Percentiles rank a stretch among this genome's conserved stretches.
phyloP scores from a whole-genome alignment of 2,797 vertebrate species.

The Apogon talboti region DNA sequence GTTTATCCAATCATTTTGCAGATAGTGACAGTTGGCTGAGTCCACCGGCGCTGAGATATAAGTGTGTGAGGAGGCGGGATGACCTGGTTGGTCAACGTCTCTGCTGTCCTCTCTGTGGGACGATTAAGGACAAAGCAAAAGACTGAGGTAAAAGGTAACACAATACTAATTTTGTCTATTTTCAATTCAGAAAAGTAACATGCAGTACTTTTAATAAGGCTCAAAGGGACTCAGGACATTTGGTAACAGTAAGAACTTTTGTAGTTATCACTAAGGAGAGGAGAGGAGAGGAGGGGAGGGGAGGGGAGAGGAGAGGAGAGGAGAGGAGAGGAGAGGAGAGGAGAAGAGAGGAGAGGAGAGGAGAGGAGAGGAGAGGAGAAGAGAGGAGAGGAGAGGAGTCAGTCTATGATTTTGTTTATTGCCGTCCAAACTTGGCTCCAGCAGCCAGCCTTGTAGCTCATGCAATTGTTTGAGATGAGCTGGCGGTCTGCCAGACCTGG shows the following conservation, averaged over 20 bases:
- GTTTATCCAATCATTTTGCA: constrained; percentile 47
- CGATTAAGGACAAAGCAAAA: constrained; percentile 18
- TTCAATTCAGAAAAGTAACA: constrained; percentile 29
- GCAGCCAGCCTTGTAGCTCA: constrained; percentile 68
- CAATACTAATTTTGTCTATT: constrained; percentile 10
- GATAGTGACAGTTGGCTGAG: constrained; percentile 52
- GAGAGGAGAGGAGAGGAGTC: constrained; percentile 42
- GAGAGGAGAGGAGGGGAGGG: constrained; percentile 6
- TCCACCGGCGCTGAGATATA: constrained; percentile 36
- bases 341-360: too few relatives aligned
- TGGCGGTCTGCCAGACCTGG: constrained; percentile 79
- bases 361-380: constrained; percentile 6
- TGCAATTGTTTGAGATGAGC: constrained; percentile 82
- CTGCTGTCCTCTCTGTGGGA: constrained; percentile 31
- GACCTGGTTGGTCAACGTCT: constrained; percentile 44
- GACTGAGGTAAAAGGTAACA: background rate
- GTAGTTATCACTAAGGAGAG: constrained; percentile 23
- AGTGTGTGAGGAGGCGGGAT: constrained; percentile 40
- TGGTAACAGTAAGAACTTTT: constrained; percentile 34
- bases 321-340: constrained; percentile 28
- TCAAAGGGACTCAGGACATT: constrained; percentile 23
- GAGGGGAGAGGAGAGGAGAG: too few relatives aligned
- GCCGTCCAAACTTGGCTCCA: constrained; percentile 80
- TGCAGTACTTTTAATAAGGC: constrained; percentile 18
- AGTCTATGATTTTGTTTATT: constrained; percentile 83